phyloP scores from a whole-genome alignment of 2,113 vertebrate species.

The Scomber scombrus region DNA sequence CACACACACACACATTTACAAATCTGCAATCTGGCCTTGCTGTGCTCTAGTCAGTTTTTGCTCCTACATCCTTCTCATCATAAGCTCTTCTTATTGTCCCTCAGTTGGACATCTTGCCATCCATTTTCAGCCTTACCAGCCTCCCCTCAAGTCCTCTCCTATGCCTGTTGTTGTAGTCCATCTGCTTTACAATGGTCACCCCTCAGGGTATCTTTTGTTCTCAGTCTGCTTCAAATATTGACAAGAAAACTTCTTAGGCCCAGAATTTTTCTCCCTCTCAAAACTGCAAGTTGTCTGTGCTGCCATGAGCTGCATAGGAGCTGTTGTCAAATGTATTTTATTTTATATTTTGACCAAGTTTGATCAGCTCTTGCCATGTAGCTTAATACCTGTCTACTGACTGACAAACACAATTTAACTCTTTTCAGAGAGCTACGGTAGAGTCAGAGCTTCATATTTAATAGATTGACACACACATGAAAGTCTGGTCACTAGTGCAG shows the following conservation, averaged over 20 bases:
- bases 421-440: not conserved
- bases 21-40: not conserved
- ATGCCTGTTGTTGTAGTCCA: not conserved
- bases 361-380: not conserved
- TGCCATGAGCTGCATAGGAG: not conserved
- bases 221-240: conserved; percentile 11
- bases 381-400: not conserved
- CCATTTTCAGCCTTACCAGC: not conserved
- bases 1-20: not conserved
- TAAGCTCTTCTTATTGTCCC: not conserved
- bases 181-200: conserved; percentile 7
- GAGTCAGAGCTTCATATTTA: not conserved
- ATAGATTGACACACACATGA: conserved; percentile 19
- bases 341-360: not conserved
- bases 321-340: conserved; percentile 1
- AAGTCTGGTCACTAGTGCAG: not conserved
- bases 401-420: conserved; percentile 14
- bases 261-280: conserved; percentile 1
- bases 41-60: not conserved
- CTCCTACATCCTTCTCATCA: not conserved
- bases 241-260: conserved; percentile 10
- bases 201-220: conserved; percentile 14
- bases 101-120: conserved; percentile 13
- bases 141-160: not conserved
- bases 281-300: not conserved